Base-by-base conservation (phyloP, 2,888 invertebrate species). In the Caenorhabditis angaria region DNA sequence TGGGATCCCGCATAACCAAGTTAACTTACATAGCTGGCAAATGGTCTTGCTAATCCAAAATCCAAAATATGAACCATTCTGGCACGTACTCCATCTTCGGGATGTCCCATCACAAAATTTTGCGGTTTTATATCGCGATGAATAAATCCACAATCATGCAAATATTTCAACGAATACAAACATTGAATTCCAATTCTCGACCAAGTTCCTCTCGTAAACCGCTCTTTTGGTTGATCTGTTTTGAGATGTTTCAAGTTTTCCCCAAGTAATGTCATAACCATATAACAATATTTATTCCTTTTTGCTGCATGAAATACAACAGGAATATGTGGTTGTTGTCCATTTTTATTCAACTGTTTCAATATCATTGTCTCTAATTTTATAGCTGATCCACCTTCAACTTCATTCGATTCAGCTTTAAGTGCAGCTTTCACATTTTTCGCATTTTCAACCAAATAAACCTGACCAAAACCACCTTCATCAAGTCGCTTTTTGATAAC, bases 391-490 rank as follows among this genome's bases (percentile, higher is more conserved):
- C 83, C 84, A 14, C 83, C 83, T 56, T 82, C 82, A 8, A 81
- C 72, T 20, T 80, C 82, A 69, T 82, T 83, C 12, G 83, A 75
- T 54, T 84, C 84, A 3, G 83, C 83, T 57, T 84, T 84, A 25
- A 84, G 66, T 8, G 84, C 84, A 0, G 82, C 84, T 1, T 68
- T 57, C 29, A 68, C 58, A 5, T 35, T 65, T 14, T 64, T 58
- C 24, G 51, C 32, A 35, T 61, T 64, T 20, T 61, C 60, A 25
- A 65, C 76, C 58, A 67, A 53, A 64, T 75, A 74, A 10, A 83
- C 84, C 56, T 75, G 74, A 18, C 84, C 83, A 50, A 83, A 84
- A 12, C 84, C 84, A 47, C 84, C 84, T 60, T 83, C 84, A 61
- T 82, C 83, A 48, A 84, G 58, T 25, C 78, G 73, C 62, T 69